Base-by-base conservation (phyloP, 2,797 vertebrate genomes). In the Cheirogaleus major region DNA sequence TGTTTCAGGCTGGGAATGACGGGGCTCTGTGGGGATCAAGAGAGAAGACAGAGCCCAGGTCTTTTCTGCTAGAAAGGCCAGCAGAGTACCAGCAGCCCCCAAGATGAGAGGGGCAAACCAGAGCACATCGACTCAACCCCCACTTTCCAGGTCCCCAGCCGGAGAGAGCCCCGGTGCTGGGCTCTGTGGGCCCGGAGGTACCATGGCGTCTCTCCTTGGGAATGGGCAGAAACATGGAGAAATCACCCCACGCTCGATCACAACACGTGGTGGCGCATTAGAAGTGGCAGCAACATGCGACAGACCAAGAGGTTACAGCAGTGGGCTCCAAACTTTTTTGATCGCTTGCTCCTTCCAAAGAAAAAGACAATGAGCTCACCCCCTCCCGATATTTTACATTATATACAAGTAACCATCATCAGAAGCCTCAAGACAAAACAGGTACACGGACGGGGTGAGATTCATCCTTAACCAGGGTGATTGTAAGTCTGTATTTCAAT, bases 1-100 rank as follows among this genome's bases (percentile, higher is more conserved):
- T 38, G 25, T 43, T 75, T 57, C 67, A 81, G 57, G 43, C 17
- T 73, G 45, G 76, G 70, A 69, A 67, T 45, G 57, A 69, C 22
- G 50, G 67, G 63, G 84, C 25, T 73, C 52, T 32, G 23, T 9
- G 52, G 30, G 5, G 4, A 30, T n/a, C 50, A 35, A 23, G 63
- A 87, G 67, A 63, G 45, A 79, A 87, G 93, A 63, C 38, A 93
- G 80, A 87, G 6, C 61, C 27, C 22, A 35, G 32, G 41, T 25
- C 61, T 76, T n/a, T 73, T 72, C 52, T 76, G 70, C n/a, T 22
- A 55, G 85, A 23, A 86, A 52, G 57, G 10, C 87, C 18, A 2
- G 52, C 25, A 27, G 15, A 25, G 48, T 4, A 4, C 22, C 57
- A 50, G 59, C 18, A 43, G 61, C 22, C 38, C 41, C 45, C 9